Conservation (phyloP, 2,888 invertebrate genomes). For the Elegia similella region DNA sequence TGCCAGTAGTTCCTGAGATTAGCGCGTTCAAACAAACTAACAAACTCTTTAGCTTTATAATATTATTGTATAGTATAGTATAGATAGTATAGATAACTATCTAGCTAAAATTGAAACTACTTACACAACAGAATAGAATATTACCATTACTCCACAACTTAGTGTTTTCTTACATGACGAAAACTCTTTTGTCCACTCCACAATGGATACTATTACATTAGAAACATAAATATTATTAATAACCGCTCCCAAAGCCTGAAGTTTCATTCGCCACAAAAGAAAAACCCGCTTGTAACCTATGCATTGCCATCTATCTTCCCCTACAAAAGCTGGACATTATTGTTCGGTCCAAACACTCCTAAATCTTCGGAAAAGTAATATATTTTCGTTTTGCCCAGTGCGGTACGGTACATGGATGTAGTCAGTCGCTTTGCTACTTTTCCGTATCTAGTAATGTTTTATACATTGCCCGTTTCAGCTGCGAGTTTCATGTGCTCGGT, state of each 20-base stretch:
- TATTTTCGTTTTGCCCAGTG: slow-evolving; percentile 82
- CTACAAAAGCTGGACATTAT: slow-evolving; percentile 83
- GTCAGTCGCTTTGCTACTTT: slow-evolving; percentile 68
- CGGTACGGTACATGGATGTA: slow-evolving; percentile 68
- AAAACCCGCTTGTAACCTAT: slow-evolving; percentile 79
- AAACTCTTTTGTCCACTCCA: slow-evolving; percentile 53
- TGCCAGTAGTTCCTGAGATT: too few relatives aligned
- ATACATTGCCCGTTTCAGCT: slow-evolving; percentile 62
- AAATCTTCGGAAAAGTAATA: slow-evolving; percentile 83
- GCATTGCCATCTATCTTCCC: slow-evolving; percentile 82
- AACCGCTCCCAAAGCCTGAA: slow-evolving; percentile 60
- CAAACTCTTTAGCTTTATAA: too few relatives aligned
- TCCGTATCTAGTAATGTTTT: slow-evolving; percentile 77
- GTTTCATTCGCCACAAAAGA: slow-evolving; percentile 78
- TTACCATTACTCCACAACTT: slow-evolving; percentile 20
- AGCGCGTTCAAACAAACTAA: too few relatives aligned
- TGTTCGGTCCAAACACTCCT: slow-evolving; percentile 83
- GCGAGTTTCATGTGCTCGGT: slow-evolving; percentile 40
- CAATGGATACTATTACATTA: slow-evolving; percentile 62
- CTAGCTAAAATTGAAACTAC: neutral
- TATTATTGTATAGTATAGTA: too few relatives aligned
- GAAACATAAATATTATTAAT: slow-evolving; percentile 78
- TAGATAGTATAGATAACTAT: too few relatives aligned
- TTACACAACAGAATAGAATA: neutral
- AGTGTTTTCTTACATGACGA: slow-evolving; percentile 44